Evolutionary conservation across 2,797 vertebrate species (phyloP).

Genomic region (Catharus ustulatus): DNA sequence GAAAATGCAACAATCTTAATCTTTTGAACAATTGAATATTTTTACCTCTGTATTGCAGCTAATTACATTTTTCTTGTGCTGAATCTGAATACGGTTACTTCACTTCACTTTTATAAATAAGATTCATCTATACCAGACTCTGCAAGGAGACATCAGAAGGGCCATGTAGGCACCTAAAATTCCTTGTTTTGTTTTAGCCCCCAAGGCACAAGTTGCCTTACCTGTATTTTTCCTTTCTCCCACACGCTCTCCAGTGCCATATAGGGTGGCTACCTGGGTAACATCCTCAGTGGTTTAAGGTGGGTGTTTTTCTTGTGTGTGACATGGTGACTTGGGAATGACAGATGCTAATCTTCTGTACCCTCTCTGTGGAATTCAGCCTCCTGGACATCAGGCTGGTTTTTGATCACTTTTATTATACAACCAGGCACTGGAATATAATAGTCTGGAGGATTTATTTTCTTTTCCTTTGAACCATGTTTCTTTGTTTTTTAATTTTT

Average conservation of each 20-base stretch:
- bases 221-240: neutral
- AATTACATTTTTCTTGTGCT: neutral
- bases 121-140: neutral
- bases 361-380: neutral
- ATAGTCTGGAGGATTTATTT: neutral
- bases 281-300: neutral
- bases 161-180: neutral
- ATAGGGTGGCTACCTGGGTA: neutral
- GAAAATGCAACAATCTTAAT: neutral
- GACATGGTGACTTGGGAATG: neutral
- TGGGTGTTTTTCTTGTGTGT: neutral
- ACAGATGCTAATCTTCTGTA: neutral
- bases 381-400: neutral
- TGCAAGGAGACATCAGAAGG: neutral
- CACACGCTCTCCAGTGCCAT: neutral
- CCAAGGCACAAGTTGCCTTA: neutral
- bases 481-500: neutral
- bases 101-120: neutral
- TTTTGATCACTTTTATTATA: neutral
- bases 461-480: neutral
- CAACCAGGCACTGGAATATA: neutral
- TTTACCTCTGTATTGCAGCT: neutral
- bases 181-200: neutral
- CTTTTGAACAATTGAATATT: neutral
- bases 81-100: neutral